phyloP scores from a whole-genome alignment of 2,888 invertebrate genomes.

The Phyllotreta striolata region DNA sequence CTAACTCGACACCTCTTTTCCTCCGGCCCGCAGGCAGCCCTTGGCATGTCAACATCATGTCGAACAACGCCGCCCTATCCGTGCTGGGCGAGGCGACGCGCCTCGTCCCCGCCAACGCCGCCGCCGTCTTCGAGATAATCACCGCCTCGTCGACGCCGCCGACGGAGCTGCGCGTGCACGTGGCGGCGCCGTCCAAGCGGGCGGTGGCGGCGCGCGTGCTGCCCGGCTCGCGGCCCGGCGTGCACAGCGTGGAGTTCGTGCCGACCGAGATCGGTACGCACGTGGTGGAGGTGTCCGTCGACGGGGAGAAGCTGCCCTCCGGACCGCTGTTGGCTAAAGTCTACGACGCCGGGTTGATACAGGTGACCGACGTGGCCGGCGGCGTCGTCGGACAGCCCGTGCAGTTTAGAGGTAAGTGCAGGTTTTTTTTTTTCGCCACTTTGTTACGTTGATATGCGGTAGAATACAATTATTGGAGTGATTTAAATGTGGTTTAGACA shows the following conservation, averaged over 20 bases:
- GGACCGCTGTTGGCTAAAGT: conserved; percentile 94
- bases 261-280: conserved; percentile 95
- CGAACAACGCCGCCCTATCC: conserved; percentile 74
- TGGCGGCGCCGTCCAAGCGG: conserved; percentile 84
- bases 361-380: conserved; percentile 92
- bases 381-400: conserved; percentile 95
- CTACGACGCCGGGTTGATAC: conserved; percentile 92
- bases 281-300: conserved; percentile 86
- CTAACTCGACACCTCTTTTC: neutral
- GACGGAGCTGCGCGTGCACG: conserved; percentile 70
- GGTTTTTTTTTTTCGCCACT: conserved; percentile 14
- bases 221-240: conserved; percentile 76
- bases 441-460: neutral
- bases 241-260: conserved; percentile 90
- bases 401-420: conserved; percentile 86
- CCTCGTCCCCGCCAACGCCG: conserved; percentile 88
- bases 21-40: conserved; percentile 80
- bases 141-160: conserved; percentile 68
- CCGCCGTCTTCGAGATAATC: conserved; percentile 89
- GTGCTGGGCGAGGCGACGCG: conserved; percentile 88
- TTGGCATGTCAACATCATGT: conserved; percentile 93
- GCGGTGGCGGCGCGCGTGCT: conserved; percentile 83
- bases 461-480: conserved; percentile 23
- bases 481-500: neutral
- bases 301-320: conserved; percentile 87